Base-by-base conservation (phyloP, 2,797 vertebrate genomes). In the Buceros bicornis region DNA sequence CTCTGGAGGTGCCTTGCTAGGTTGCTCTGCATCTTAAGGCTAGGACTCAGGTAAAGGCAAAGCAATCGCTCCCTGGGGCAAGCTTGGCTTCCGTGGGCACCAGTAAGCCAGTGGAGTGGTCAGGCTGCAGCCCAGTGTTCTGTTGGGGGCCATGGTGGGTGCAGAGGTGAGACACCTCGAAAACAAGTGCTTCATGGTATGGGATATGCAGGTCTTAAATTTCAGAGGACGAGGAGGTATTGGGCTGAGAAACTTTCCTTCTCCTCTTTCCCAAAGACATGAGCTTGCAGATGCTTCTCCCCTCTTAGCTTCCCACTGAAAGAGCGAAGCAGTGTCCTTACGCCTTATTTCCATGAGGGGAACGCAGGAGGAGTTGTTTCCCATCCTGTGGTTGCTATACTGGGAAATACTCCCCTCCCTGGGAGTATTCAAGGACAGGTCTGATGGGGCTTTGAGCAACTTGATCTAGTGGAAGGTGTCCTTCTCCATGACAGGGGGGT, bases 141-240 rank as follows among this genome's bases (percentile, higher is more conserved):
- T 82, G 37, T 45, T 58, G 21, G 25, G 40, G 31, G 16, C 35
- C 10, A 3, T 4, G 16, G 10, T 72, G 45, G 60, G 18, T 5
- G 2, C 1, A 18, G 65, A 54, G 13, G 2, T 47, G 40, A 0
- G 3, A 60, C 18, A 16, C 42, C 4, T 5, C 26, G 56, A 60
- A 72, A 48, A 54, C 62, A 62, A 67, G n/a, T 3, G 2, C 20
- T 60, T 43, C 2, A 0, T 56, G 21, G 22, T 29, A n/a, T 1
- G 0, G 24, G 4, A 4, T 48, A n/a, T 28, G 12, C 29, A 51
- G 86, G 40, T 26, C 2, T 1, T 19, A 21, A 35, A 60, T 67
- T 72, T 61, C 47, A 71, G 58, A 76, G n/a, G 11, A 20, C 0
- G 1, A 58, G 14, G 29, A 51, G 20, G 6, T 53, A 3, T n/a